A percentile compares a stretch with the other conserved stretches of the same genome.
Conservation (phyloP, 2,113 vertebrate species). For the Psittacula cyanocephala region DNA sequence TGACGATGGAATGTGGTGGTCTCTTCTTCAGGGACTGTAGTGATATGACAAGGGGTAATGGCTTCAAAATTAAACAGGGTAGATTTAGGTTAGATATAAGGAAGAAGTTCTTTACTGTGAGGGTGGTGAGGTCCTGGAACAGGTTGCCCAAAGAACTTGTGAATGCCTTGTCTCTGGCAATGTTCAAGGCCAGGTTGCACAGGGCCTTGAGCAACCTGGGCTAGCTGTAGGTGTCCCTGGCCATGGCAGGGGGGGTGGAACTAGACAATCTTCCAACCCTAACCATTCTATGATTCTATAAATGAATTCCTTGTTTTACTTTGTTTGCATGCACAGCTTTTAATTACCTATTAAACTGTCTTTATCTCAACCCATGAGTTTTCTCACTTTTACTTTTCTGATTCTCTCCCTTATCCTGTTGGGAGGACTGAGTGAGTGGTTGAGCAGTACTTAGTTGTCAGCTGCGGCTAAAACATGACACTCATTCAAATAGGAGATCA, state of each 20-base stretch:
- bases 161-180: neutral
- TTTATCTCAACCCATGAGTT: neutral
- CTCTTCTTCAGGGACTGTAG: neutral
- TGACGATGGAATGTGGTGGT: neutral
- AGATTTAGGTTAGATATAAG: neutral
- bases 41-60: neutral
- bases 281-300: neutral
- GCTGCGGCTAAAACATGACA: neutral
- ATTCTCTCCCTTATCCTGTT: neutral
- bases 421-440: too few species aligned
- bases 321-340: neutral
- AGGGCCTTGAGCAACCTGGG: neutral
- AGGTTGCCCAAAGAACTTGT: neutral
- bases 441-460: neutral
- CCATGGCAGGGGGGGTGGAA: neutral
- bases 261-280: neutral
- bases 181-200: neutral
- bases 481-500: neutral
- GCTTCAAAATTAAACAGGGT: neutral
- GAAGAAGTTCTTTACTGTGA: neutral
- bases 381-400: neutral
- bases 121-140: neutral
- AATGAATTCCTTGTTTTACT: neutral
- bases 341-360: neutral
- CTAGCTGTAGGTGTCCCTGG: neutral